phyloP scores from a whole-genome alignment of 2,888 invertebrate species.

The Amphimallon solstitiale region DNA sequence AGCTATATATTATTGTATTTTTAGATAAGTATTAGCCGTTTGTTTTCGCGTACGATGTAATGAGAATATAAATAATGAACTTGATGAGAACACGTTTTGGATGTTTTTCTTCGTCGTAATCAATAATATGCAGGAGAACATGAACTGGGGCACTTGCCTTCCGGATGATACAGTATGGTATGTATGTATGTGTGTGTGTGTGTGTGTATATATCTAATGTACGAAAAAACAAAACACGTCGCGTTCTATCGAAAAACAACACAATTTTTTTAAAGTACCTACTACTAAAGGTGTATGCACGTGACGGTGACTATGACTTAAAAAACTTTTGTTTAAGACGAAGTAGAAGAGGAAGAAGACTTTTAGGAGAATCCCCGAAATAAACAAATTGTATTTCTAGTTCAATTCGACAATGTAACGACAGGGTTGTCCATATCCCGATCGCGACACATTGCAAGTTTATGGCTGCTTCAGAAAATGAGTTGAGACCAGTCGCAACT shows the following conservation, averaged over 20 bases:
- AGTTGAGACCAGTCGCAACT: conserved; percentile 91
- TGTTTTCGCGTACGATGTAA: no score
- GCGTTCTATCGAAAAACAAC: not conserved
- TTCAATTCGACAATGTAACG: conserved; percentile 35
- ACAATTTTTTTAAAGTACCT: not conserved
- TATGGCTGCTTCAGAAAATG: conserved; percentile 94
- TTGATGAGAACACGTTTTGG: no score
- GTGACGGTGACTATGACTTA: conserved; percentile 13
- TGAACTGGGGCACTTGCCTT: no score
- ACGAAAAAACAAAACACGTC: conserved; percentile 20
- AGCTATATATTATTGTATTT: no score
- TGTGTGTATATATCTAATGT: not conserved
- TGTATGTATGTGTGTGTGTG: not conserved
- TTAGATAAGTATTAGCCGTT: no score
- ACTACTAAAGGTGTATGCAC: conserved; percentile 1
- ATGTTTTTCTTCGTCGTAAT: no score
- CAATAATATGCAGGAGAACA: no score
- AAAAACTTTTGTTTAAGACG: conserved; percentile 24
- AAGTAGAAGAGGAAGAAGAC: conserved; percentile 34
- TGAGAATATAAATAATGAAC: no score
- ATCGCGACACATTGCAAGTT: conserved; percentile 78
- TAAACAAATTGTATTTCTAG: conserved; percentile 8
- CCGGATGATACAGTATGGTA: no score
- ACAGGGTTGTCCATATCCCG: conserved; percentile 73
- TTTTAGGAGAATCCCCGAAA: conserved; percentile 24